Base-by-base conservation (phyloP, 2,797 vertebrate species). In the Thripadectes ignobilis region DNA sequence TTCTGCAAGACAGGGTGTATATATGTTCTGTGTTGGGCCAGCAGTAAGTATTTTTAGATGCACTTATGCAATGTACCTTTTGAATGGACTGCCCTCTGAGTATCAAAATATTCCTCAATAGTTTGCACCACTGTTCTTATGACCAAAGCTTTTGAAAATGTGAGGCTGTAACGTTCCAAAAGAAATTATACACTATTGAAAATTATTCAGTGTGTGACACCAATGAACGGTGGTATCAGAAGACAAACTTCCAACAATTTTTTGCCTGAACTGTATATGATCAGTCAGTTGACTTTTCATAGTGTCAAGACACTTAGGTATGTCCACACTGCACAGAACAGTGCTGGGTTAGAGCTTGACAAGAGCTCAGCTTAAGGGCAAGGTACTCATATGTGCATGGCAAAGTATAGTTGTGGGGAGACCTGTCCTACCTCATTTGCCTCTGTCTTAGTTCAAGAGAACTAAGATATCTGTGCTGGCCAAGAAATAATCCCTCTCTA, bases 31-130 rank as follows among this genome's bases (percentile, higher is more conserved):
- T 26, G 2, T 61, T 38, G 58, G n/a, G 21, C 23, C 23, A 65
- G 22, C n/a, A 43, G 18, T 34, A 59, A 81, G 45, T 95, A 79
- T 94, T 96, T 97, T 92, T 67, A 92, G 84, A 81, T 30, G 36
- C 3, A 85, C n/a, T 29, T 89, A 54, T 23, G 21, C 73, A 85
- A 39, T 88, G 43, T 29, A 27, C 30, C 34, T 85, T 82, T 82
- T 67, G 21, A 88, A 38, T 27, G 26, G 38, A 55, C 45, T 73
- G 10, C 59, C 62, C 13, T 81, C 88, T 90, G 17, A 85, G 7
- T 38, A 63, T 82, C 55, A 82, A 94, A 94, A 94, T 91, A 46
- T 46, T 95, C 48, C 30, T 49, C 30, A 36, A 3, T 7, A 85
- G 58, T 93, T 95, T 77, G 52, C 10, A 51, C 34, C 82, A 67